Base-by-base conservation (phyloP, 2,113 vertebrate genomes). In the Cichladusa arquata region DNA sequence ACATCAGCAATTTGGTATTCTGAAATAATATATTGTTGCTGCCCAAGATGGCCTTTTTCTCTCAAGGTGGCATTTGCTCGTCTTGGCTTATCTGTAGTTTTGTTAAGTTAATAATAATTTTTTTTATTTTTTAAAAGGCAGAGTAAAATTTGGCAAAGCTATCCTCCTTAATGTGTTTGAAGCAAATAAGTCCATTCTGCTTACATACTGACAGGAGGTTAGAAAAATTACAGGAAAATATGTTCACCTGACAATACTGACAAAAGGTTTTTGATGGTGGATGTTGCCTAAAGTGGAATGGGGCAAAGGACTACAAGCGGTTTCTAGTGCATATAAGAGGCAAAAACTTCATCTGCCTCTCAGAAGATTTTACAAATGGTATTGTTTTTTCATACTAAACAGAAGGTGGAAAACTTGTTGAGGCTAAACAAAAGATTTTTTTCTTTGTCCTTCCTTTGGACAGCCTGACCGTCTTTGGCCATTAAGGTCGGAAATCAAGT, bases 91-190 rank as follows among this genome's bases (percentile, higher is more conserved):
- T 81, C 70, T 45, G 44, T 62, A 56, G 38, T 19, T 74, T 83
- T 88, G 25, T 12, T 36, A 50, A 76, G 33, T 60, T 81, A 5
- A 47, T 29, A 6, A 42, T 29, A 20, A 51, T 20, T 51, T 28
- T 50, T 50, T 50, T 28, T 8, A 1, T 50, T 50, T 28, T 8
- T 1, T 6, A 13, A 12, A 16, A 6, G 5, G 5, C 1, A 0
- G 8, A 16, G 13, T 42, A 20, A 56, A 45, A 69, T 80, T 80
- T 71, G 34, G 20, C 33, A 47, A 88, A 45, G 7, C 74, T 82
- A 7, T 25, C 18, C 42, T 90, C 42, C 54, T 34, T 74, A 8
- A 23, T 51, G 8, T 53, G 19, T 66, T 94, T 64, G 44, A 17
- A 86, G 22, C 17, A 71, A 81, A 0, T 85, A 72, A 45, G 20